phyloP scores from a whole-genome alignment of 2,113 vertebrate genomes.

The Camelus bactrianus region DNA sequence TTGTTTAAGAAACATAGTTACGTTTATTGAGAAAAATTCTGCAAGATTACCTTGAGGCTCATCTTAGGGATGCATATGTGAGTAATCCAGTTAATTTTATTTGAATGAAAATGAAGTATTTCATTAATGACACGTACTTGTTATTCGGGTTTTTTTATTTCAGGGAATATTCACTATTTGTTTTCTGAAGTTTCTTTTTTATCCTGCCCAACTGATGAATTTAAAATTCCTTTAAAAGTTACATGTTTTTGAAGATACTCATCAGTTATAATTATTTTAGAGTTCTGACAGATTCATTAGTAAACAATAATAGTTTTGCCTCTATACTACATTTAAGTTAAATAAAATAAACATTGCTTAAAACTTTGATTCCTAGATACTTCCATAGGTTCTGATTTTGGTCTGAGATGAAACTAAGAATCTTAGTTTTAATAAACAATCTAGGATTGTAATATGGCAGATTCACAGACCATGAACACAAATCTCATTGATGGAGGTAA shows the following conservation, averaged over 20 bases:
- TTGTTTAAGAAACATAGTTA: conserved; percentile 67
- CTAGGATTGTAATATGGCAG: neutral
- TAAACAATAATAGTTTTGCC: neutral
- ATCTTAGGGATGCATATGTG: conserved; percentile 20
- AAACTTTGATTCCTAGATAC: conserved; percentile 17
- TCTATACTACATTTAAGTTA: neutral
- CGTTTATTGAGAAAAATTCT: conserved; percentile 64
- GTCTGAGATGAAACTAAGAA: neutral
- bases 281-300: neutral
- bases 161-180: neutral
- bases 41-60: conserved; percentile 48
- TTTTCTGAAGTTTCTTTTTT: conserved; percentile 58
- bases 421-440: neutral
- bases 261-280: neutral
- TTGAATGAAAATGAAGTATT: conserved; percentile 37
- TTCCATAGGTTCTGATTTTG: neutral
- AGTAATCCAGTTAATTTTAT: conserved; percentile 59
- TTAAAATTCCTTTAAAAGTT: neutral
- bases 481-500: neutral
- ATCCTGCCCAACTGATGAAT: neutral
- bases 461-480: neutral
- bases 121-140: conserved; percentile 15
- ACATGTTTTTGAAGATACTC: neutral
- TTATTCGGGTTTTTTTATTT: conserved; percentile 53
- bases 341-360: neutral